Percentiles rank a stretch among this genome's conserved stretches.
These are phyloP conservation scores for Oscheius sp. DNA, from an alignment of 2,888 invertebrate genomes.

Conservation along the genomic window DNA sequence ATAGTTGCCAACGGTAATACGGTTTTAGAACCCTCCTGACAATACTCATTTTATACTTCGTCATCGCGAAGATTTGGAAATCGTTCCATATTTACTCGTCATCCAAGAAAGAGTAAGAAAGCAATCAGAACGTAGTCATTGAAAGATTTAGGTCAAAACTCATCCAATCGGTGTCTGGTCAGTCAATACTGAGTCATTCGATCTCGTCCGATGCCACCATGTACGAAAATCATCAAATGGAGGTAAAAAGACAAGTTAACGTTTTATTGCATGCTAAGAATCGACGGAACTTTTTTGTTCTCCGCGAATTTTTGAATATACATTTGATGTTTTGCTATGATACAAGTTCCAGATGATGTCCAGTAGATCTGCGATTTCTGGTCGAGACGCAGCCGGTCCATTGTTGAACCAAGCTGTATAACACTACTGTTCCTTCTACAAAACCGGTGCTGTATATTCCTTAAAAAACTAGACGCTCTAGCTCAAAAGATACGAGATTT, in stretches of 20 bases:
- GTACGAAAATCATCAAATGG: slow-evolving; percentile 51
- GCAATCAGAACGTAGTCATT: background rate
- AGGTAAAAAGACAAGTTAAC: slow-evolving; percentile 10
- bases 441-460: slow-evolving; percentile 3
- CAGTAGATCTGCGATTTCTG: slow-evolving; percentile 22
- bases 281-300: background rate
- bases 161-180: slow-evolving; percentile 53
- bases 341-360: slow-evolving; percentile 27
- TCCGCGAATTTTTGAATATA: no score
- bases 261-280: background rate
- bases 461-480: background rate
- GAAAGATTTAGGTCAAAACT: slow-evolving; percentile 41
- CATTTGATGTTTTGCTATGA: background rate
- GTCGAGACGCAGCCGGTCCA: slow-evolving; percentile 19
- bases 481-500: slow-evolving; percentile 32
- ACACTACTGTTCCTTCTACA: background rate
- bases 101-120: slow-evolving; percentile 40
- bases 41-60: slow-evolving; percentile 1
- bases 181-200: slow-evolving; percentile 47
- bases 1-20: no score
- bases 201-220: slow-evolving; percentile 47
- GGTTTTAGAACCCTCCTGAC: slow-evolving; percentile 2
- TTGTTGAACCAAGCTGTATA: slow-evolving; percentile 22
- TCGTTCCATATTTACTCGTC: slow-evolving; percentile 27
- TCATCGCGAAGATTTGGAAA: slow-evolving; percentile 30